Evolutionary conservation across 2,113 vertebrate genomes (phyloP).

Genomic region (Syrrhaptes paradoxus): DNA sequence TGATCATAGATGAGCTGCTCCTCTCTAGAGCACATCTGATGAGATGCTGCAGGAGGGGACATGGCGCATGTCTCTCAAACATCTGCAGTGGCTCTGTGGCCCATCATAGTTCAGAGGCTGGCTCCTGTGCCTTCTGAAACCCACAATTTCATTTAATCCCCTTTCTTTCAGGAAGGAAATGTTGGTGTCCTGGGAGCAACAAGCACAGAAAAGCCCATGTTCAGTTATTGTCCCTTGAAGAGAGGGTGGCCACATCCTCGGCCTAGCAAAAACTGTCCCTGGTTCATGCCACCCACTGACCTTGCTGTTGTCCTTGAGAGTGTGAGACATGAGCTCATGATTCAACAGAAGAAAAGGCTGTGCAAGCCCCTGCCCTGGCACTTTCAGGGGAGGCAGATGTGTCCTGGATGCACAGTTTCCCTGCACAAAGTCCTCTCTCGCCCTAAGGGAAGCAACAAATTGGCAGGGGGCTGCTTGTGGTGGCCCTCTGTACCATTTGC

Average conservation of each 20-base stretch:
- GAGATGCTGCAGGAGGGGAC: neutral
- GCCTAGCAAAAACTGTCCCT: neutral
- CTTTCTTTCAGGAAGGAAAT: neutral
- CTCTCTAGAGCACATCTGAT: neutral
- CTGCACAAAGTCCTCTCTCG: neutral
- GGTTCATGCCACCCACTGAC: neutral
- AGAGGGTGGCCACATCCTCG: neutral
- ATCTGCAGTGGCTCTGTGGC: neutral
- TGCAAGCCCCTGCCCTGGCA: neutral
- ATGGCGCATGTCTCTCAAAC: rapidly evolving
- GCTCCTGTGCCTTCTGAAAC: neutral
- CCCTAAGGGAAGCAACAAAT: neutral
- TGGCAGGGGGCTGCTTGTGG: rapidly evolving
- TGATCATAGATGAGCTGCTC: neutral
- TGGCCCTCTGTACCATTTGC: neutral
- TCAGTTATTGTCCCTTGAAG: neutral
- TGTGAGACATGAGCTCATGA: neutral
- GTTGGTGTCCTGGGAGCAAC: neutral
- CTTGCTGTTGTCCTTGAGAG: neutral
- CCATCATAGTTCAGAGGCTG: rapidly evolving
- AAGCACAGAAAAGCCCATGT: neutral
- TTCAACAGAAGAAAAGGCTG: neutral
- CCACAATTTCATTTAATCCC: neutral
- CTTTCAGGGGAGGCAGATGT: neutral
- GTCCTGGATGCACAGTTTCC: neutral